Evolutionary conservation across 2,113 vertebrate genomes (phyloP).

Genomic region (Pelobates fuscus): DNA sequence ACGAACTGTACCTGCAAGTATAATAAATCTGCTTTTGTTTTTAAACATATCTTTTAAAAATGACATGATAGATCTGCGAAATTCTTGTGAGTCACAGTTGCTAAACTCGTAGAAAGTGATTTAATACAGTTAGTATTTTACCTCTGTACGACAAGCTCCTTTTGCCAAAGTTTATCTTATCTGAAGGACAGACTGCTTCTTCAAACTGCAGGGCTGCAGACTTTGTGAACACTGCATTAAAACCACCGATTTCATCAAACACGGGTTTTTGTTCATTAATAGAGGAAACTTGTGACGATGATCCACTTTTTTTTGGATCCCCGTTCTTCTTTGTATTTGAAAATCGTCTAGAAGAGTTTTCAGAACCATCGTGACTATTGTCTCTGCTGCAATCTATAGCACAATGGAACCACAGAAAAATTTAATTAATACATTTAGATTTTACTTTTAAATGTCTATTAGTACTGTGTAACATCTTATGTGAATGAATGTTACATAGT

Average conservation of each 20-base stretch:
- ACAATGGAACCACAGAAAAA: too few species aligned
- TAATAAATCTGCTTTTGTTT: too few species aligned
- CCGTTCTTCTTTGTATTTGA: slow-evolving; percentile 76
- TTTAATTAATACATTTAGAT: too few species aligned
- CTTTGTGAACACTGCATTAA: slow-evolving; percentile 71
- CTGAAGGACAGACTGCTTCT: slow-evolving; percentile 62
- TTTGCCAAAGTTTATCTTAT: slow-evolving; percentile 69
- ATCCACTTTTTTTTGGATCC: slow-evolving; percentile 77
- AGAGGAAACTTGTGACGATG: slow-evolving; percentile 74
- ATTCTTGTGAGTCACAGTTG: too few species aligned
- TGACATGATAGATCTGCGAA: too few species aligned
- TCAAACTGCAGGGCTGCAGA: slow-evolving; percentile 67
- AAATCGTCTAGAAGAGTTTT: slow-evolving; percentile 66
- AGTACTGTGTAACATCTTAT: too few species aligned
- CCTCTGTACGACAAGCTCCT: slow-evolving; percentile 79
- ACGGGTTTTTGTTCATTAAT: slow-evolving; percentile 82
- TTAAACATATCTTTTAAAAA: too few species aligned
- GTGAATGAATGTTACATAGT: too few species aligned
- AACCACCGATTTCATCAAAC: slow-evolving; percentile 74
- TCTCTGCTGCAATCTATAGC: slow-evolving; percentile 69
- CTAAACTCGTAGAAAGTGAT: background rate
- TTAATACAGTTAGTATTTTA: slow-evolving; percentile 55
- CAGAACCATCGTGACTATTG: slow-evolving; percentile 63
- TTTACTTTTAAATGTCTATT: too few species aligned
- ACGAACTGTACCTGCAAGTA: too few species aligned